phyloP scores from a whole-genome alignment of 2,888 invertebrate genomes.

The Drosophila tripunctata region DNA sequence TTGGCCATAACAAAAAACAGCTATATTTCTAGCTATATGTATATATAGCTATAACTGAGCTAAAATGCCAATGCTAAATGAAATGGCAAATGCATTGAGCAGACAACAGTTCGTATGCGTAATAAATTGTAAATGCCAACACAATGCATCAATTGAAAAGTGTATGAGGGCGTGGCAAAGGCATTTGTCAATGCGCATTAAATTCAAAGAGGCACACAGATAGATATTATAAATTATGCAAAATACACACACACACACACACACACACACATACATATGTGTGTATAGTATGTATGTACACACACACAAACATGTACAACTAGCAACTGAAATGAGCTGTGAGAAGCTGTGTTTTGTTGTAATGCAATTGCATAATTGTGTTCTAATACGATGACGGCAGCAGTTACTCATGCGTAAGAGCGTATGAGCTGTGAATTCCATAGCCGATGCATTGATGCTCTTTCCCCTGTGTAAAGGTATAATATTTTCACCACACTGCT shows the following conservation, averaged over 20 bases:
- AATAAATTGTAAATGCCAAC: slow-evolving; percentile 48
- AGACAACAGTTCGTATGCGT: slow-evolving; percentile 37
- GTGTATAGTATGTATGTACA: slow-evolving; percentile 64
- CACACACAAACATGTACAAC: slow-evolving; percentile 26
- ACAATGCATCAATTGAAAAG: slow-evolving; percentile 33
- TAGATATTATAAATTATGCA: no score
- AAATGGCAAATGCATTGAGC: slow-evolving; percentile 37
- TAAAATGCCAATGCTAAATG: no score
- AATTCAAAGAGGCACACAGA: no score
- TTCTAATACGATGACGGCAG: slow-evolving; percentile 70
- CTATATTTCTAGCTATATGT: no score
- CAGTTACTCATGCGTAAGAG: slow-evolving; percentile 34
- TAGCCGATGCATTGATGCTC: slow-evolving; percentile 16
- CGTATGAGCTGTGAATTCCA: not conserved
- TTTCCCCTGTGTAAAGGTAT: not conserved
- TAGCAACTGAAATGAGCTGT: slow-evolving; percentile 14
- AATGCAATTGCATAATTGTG: slow-evolving; percentile 71
- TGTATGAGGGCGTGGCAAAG: slow-evolving; percentile 28
- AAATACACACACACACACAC: not conserved
- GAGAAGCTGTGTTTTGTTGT: slow-evolving; percentile 16
- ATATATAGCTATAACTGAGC: no score
- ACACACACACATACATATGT: slow-evolving; percentile 12
- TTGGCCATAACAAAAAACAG: no score
- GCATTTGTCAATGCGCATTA: slow-evolving; percentile 28
- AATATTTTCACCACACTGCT: not conserved